Evolutionary conservation across 2,888 invertebrate species (phyloP).

Genomic region (Athalia rosae): DNA sequence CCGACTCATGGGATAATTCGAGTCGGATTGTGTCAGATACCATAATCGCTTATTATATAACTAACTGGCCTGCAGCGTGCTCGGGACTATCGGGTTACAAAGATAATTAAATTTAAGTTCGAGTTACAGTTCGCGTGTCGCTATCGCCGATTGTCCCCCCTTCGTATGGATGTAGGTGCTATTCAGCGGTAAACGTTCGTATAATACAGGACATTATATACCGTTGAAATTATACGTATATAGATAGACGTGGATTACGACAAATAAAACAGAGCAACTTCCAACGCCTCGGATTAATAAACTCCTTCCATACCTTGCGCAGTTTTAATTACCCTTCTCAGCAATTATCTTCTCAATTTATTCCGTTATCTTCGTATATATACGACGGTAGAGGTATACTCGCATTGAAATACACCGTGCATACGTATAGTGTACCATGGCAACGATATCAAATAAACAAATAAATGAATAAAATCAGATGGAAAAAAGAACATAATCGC

Average conservation of each 20-base stretch:
- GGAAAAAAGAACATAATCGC: too few relatives aligned
- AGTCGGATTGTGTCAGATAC: not conserved
- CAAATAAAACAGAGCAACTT: constrained; percentile 19
- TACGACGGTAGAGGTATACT: too few relatives aligned
- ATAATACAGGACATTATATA: not conserved
- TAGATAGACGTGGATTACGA: constrained; percentile 9
- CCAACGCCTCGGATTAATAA: constrained; percentile 26
- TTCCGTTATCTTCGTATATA: constrained; percentile 22
- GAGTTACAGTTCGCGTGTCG: constrained; percentile 43
- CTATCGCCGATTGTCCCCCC: constrained; percentile 32
- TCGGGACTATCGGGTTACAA: constrained; percentile 32
- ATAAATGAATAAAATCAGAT: too few relatives aligned
- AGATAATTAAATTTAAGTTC: constrained; percentile 44
- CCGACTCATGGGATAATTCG: not conserved
- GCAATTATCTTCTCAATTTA: constrained; percentile 29
- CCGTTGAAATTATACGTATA: not conserved
- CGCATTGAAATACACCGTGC: too few relatives aligned
- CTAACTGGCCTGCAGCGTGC: not conserved
- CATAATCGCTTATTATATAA: constrained; percentile 13
- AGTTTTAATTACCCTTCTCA: constrained; percentile 28
- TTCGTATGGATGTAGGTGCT: not conserved
- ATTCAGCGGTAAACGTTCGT: not conserved
- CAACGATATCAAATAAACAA: not conserved
- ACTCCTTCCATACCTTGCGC: constrained; percentile 3
- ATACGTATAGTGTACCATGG: not conserved